phyloP scores from a whole-genome alignment of 2,888 invertebrate genomes.

The Gymnocheta viridis region DNA sequence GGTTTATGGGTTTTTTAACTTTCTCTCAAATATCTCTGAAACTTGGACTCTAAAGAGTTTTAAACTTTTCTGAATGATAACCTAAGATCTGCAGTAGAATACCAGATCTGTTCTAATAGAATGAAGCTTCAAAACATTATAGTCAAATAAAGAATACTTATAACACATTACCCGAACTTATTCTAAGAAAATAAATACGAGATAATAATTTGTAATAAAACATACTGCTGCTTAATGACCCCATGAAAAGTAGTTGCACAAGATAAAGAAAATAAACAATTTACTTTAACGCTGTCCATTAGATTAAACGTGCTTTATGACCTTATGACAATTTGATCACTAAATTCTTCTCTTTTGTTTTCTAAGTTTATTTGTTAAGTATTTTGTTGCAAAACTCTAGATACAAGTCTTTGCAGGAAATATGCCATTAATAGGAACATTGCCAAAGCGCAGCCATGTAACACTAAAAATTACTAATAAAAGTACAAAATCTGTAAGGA shows the following conservation, averaged over 20 bases:
- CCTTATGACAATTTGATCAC: conserved; percentile 35
- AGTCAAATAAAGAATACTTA: no score
- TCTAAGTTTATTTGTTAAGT: neutral
- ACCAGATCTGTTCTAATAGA: no score
- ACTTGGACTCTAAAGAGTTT: no score
- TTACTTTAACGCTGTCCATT: conserved; percentile 25
- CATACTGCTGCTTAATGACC: conserved; percentile 9
- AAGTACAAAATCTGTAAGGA: neutral
- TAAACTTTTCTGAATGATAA: no score
- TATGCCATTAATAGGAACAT: conserved; percentile 2
- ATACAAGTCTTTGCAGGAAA: neutral
- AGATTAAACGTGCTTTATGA: conserved; percentile 34
- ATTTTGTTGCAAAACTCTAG: neutral
- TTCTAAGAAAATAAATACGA: neutral
- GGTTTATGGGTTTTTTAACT: no score
- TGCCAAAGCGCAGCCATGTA: neutral
- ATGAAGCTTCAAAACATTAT: no score
- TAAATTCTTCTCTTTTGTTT: neutral
- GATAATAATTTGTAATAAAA: conserved; percentile 22
- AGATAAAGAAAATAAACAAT: neutral
- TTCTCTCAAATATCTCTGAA: no score
- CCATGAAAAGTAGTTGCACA: neutral
- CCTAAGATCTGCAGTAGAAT: no score
- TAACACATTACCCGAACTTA: no score
- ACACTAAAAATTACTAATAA: neutral